Evolutionary conservation across 53 echinoderm and acorn worm species (phyloP), one percentile per base, ranked within the genome.

Genomic region (Temnopleurus reevesii): DNA sequence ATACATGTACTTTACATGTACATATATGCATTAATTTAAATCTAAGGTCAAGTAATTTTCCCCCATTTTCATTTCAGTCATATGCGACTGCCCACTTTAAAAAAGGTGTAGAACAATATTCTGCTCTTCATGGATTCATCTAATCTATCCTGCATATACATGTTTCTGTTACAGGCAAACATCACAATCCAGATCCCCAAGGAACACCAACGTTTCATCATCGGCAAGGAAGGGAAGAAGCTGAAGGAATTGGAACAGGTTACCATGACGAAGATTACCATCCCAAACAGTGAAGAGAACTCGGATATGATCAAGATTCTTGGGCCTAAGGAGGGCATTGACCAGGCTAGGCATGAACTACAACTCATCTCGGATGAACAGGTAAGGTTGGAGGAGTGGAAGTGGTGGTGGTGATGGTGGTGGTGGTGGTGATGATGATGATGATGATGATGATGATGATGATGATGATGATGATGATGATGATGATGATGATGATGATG

Each of bases 361-460:
- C 99, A 96, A 41, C 99, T 99, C 89, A 99, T 96, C 55, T 99
- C 99, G 13, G 99, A 99, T 76, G 99, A 95, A 89, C 99, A 99
- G 95, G 99, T 99, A 81, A 77, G 86, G n/a, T 26, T n/a, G 21
- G 12, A 13, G 8, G 60, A 38, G 15, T 24, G 15, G 10, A 49
- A 1, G 49, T 49, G 15, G 49, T 21, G 59, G 29, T 59, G 7
- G 7, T 59, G 26, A 9, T 12, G 71, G 7, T 66, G 38, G 5
- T 19, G 41, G 41, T 71, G 21, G 12, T 71, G 41, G 34, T 63
- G 18, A 33, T 33, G 63, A 33, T 63, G 59, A 59, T 59, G 18
- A 17, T 55, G 1, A 6, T 55, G 55, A 0, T 55, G 0, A 15
- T 64, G 64, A 64, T 33, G 3, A 64, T 33, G 64, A 64, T 64